Conservation (phyloP, 2,797 vertebrate genomes). For the Scolopax bukidnonensis region DNA sequence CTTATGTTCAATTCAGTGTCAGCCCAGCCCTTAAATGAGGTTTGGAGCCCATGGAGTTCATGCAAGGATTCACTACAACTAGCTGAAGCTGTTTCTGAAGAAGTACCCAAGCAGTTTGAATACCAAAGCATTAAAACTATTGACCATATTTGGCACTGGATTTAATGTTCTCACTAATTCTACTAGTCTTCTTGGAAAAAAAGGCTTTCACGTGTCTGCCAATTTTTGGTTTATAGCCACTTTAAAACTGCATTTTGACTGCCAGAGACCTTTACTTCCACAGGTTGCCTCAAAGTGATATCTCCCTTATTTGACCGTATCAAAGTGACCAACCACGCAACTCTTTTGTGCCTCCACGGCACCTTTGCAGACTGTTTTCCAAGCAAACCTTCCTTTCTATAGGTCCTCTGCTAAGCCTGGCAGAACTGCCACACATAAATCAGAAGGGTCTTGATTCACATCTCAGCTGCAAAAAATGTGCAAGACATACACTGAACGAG, state of each 20-base stretch:
- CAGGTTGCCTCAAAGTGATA: not conserved
- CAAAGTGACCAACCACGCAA: not conserved
- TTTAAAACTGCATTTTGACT: not conserved
- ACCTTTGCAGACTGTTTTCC: not conserved
- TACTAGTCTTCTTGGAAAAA: not conserved
- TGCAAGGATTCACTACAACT: not conserved
- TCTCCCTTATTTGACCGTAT: not conserved
- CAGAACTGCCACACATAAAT: not conserved
- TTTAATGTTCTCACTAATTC: not conserved
- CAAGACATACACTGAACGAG: not conserved
- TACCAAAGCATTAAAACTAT: not conserved
- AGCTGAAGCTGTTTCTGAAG: not conserved
- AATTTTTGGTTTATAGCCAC: not conserved
- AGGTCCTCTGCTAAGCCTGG: not conserved
- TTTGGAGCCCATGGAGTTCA: not conserved
- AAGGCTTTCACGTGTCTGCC: not conserved
- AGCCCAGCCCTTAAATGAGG: not conserved
- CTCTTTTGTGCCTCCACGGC: not conserved
- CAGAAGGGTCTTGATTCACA: not conserved
- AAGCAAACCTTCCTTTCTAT: not conserved
- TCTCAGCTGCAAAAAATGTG: conserved; percentile 51
- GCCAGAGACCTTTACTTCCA: not conserved
- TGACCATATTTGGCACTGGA: not conserved
- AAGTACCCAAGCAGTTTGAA: not conserved
- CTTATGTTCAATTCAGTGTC: not conserved